phyloP scores from a whole-genome alignment of 1,140 invertebrate genomes.

The Meloidogyne chitwoodi region DNA sequence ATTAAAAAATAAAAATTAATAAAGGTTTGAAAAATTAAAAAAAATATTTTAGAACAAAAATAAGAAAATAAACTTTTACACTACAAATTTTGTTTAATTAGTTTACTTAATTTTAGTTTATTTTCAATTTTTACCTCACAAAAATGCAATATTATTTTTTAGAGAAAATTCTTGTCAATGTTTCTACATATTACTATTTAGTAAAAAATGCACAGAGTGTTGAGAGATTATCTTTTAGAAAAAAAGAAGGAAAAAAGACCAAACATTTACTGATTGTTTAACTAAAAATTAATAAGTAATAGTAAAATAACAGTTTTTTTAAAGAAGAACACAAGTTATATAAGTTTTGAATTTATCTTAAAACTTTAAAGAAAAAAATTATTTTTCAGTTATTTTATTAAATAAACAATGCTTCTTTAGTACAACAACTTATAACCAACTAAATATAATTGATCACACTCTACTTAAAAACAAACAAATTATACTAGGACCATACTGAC shows the following conservation, averaged over 20 bases:
- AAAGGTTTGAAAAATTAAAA: too few species aligned
- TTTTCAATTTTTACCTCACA: background rate
- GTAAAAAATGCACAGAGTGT: background rate
- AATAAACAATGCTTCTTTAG: background rate
- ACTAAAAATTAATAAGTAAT: background rate
- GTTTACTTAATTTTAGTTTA: too few species aligned
- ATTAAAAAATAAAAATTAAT: too few species aligned
- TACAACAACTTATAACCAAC: background rate
- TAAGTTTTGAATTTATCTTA: background rate
- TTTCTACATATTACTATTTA: background rate
- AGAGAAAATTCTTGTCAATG: background rate
- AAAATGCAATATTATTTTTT: background rate
- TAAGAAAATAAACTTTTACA: too few species aligned
- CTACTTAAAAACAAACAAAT: background rate
- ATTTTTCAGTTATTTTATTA: background rate
- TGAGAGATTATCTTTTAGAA: background rate
- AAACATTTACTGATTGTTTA: background rate
- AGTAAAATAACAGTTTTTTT: background rate
- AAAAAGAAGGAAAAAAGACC: background rate
- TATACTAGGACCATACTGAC: too few species aligned
- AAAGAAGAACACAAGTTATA: background rate
- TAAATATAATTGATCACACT: background rate
- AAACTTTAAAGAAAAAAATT: constrained; percentile 1
- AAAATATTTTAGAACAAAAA: too few species aligned
- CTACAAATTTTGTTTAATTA: too few species aligned